Conservation (phyloP, 2,113 vertebrate species). For the Rynchops niger region DNA sequence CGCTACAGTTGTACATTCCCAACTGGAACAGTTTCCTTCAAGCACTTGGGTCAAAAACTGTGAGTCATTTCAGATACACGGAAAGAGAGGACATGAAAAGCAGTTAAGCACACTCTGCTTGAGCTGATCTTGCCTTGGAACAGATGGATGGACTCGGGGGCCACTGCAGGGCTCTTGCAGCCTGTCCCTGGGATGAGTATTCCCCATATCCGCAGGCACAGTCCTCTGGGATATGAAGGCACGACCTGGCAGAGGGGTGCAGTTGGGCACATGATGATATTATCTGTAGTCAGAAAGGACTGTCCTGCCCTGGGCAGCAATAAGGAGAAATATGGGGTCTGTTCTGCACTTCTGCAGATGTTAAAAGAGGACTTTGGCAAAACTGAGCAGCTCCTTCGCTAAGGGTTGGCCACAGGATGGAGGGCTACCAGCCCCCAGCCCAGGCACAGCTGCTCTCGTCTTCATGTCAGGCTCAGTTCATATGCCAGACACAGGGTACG, state of each 20-base stretch:
- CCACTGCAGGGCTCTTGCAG: not conserved
- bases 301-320: not conserved
- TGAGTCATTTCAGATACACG: rapidly evolving
- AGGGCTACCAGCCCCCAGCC: not conserved
- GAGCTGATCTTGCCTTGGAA: not conserved
- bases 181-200: not conserved
- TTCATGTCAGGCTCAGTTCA: rapidly evolving
- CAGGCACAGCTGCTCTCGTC: not conserved
- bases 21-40: not conserved
- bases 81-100: rapidly evolving
- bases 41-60: not conserved
- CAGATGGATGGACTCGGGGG: not conserved
- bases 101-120: rapidly evolving
- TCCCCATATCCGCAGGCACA: not conserved
- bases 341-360: not conserved
- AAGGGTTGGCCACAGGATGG: rapidly evolving
- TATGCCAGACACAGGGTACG: too few relatives aligned
- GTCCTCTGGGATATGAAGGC: not conserved
- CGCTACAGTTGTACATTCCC: not conserved
- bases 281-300: not conserved
- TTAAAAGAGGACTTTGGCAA: not conserved
- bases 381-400: not conserved
- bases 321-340: not conserved
- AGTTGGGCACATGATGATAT: not conserved
- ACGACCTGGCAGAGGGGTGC: not conserved